Conservation (phyloP, 2,888 invertebrate genomes). For the Dryomyza anilis region DNA sequence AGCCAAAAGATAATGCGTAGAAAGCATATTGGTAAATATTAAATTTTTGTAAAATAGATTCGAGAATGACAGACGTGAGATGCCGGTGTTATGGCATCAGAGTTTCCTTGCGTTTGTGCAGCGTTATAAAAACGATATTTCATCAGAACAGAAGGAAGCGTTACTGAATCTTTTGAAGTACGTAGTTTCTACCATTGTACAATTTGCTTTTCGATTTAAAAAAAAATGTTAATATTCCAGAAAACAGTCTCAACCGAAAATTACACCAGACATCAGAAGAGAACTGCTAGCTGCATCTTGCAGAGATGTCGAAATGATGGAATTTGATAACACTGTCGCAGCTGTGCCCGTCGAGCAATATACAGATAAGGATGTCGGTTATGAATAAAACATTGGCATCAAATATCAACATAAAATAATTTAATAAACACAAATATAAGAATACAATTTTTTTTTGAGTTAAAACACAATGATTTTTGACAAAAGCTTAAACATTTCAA, state of each 20-base stretch:
- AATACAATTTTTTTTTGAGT: not conserved
- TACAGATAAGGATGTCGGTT: constrained; percentile 51
- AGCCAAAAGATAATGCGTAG: constrained; percentile 59
- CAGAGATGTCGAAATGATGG: constrained; percentile 71
- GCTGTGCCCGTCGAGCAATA: constrained; percentile 46
- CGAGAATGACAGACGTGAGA: constrained; percentile 76
- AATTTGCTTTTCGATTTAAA: too few species aligned
- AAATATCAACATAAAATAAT: not conserved
- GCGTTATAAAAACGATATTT: constrained; percentile 93
- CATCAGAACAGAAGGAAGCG: constrained; percentile 88
- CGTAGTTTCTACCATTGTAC: too few species aligned
- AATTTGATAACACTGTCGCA: constrained; percentile 44
- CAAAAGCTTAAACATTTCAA: not conserved
- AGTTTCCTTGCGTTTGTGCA: constrained; percentile 91
- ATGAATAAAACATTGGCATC: constrained; percentile 29
- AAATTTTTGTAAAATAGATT: constrained; percentile 69
- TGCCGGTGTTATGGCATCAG: constrained; percentile 98
- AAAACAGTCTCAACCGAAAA: constrained; percentile 60
- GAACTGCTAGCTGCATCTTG: constrained; percentile 85
- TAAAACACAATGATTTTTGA: not conserved
- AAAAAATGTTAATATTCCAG: too few species aligned
- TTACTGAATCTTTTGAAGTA: constrained; percentile 74
- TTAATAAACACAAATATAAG: not conserved
- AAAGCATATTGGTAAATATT: constrained; percentile 64
- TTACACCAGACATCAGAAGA: constrained; percentile 79